These are phyloP conservation scores for Lucilia sericata DNA, from an alignment of 1,140 invertebrate genomes.

Conservation along the genomic window DNA sequence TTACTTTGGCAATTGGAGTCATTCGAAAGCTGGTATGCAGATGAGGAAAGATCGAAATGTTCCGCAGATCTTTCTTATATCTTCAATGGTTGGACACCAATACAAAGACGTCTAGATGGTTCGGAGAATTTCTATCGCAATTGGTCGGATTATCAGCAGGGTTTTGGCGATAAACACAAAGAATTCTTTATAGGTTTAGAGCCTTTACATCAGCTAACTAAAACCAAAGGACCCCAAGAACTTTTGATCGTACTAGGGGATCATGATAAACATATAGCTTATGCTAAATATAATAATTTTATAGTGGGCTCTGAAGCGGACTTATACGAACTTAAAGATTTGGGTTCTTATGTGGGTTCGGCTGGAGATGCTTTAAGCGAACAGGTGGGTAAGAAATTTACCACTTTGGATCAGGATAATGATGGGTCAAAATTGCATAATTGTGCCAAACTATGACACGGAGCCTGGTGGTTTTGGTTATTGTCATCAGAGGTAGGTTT, in stretches of 20 bases:
- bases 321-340: conserved; percentile 74
- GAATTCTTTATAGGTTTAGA: conserved; percentile 14
- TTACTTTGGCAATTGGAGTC: background rate
- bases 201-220: conserved; percentile 66
- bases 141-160: conserved; percentile 4
- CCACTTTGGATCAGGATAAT: conserved; percentile 78
- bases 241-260: conserved; percentile 76
- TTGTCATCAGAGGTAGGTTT: background rate
- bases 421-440: conserved; percentile 76
- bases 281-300: conserved; percentile 76
- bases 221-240: conserved; percentile 72
- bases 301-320: conserved; percentile 73
- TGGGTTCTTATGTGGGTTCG: conserved; percentile 76
- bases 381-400: conserved; percentile 79
- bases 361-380: conserved; percentile 77
- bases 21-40: background rate
- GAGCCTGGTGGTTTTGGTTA: conserved; percentile 74
- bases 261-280: conserved; percentile 69
- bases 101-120: conserved; percentile 22
- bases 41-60: background rate
- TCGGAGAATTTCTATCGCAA: background rate
- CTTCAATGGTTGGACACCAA: conserved; percentile 51
- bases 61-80: background rate
- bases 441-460: conserved; percentile 75
- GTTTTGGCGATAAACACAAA: background rate